Percentiles rank a stretch among this genome's conserved stretches.
These are phyloP conservation scores for Metalampra italica DNA, from an alignment of 2,888 invertebrate species.

Conservation along the genomic window DNA sequence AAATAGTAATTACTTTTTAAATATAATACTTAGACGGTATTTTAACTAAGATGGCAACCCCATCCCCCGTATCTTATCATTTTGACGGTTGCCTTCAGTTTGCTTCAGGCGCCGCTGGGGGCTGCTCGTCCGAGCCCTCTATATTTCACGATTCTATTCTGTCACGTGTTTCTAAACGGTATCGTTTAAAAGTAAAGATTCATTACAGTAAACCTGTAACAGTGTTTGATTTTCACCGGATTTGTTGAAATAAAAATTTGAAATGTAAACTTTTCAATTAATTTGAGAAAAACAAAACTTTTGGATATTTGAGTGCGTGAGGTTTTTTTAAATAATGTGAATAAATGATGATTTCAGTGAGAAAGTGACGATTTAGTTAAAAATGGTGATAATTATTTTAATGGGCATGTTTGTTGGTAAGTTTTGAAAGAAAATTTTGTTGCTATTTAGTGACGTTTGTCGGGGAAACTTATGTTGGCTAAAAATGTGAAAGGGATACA, in stretches of 20 bases:
- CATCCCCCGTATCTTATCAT: conserved; percentile 29
- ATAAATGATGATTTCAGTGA: conserved; percentile 8
- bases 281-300: neutral
- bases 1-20: neutral
- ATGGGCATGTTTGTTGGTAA: conserved; percentile 46
- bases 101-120: conserved; percentile 15
- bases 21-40: neutral
- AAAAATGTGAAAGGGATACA: too few relatives aligned
- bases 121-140: conserved; percentile 18
- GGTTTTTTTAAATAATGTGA: neutral
- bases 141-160: neutral
- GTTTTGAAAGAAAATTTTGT: conserved; percentile 15
- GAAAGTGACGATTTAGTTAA: conserved; percentile 21
- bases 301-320: neutral
- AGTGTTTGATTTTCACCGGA: neutral
- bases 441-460: too few relatives aligned
- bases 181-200: too few relatives aligned
- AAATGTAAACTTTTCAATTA: neutral
- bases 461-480: too few relatives aligned
- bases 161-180: too few relatives aligned
- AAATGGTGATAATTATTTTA: conserved; percentile 45
- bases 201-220: neutral
- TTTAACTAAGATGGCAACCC: conserved; percentile 11
- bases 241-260: neutral
- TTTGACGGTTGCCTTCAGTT: conserved; percentile 28